phyloP scores from a whole-genome alignment of 2,888 invertebrate species.

The Pristionchus entomophagus region DNA sequence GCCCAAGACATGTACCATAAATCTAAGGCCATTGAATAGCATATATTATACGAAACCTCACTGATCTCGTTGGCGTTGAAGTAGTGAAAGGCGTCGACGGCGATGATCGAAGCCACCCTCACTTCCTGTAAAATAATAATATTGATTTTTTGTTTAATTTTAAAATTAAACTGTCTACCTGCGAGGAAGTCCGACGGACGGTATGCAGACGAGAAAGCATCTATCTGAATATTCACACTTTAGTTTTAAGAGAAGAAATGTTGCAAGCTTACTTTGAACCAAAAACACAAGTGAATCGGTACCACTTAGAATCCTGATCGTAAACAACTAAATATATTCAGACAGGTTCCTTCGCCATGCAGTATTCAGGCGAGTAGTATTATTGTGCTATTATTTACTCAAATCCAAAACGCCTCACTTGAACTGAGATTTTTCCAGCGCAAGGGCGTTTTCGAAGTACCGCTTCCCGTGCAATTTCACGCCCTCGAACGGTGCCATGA shows the following conservation, averaged over 20 bases:
- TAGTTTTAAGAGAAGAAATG: too few relatives aligned
- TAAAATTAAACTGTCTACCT: not conserved
- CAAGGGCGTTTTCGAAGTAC: constrained; percentile 67
- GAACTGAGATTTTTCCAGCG: constrained; percentile 60
- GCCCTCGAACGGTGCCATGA: constrained; percentile 62
- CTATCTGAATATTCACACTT: constrained; percentile 48
- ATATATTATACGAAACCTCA: too few relatives aligned
- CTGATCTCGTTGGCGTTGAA: constrained; percentile 69
- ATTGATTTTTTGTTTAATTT: not conserved
- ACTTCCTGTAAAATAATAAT: constrained; percentile 47
- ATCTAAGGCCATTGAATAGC: too few relatives aligned
- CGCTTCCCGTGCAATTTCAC: constrained; percentile 62
- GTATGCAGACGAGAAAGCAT: constrained; percentile 55
- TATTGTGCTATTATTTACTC: too few relatives aligned
- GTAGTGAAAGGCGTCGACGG: constrained; percentile 68
- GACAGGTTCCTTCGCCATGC: too few relatives aligned
- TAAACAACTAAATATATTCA: too few relatives aligned
- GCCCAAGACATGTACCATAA: too few relatives aligned
- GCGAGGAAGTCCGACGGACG: constrained; percentile 15
- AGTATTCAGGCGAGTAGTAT: too few relatives aligned
- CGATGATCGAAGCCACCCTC: constrained; percentile 66
- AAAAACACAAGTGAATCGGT: too few relatives aligned
- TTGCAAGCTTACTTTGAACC: too few relatives aligned
- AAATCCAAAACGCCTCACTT: constrained; percentile 48
- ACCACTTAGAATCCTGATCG: too few relatives aligned